A percentile compares a stretch with the other conserved stretches of the same genome.
phyloP scores from a whole-genome alignment of 2,797 vertebrate species.

The Falco rusticolus region DNA sequence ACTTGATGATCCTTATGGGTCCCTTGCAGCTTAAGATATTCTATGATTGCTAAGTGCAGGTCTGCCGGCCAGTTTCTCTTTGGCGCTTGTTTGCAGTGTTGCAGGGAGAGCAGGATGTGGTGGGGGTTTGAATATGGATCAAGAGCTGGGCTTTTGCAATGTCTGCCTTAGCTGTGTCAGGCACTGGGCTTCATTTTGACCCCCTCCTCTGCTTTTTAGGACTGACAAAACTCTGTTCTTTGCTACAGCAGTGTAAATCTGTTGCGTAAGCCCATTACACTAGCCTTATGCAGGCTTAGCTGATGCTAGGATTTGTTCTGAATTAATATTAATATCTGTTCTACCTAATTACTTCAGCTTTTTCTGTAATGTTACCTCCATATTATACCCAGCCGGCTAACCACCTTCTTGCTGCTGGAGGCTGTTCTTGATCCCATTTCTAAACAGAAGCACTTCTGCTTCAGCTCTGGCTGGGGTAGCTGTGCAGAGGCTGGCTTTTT shows the following conservation, averaged over 20 bases:
- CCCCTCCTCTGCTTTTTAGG: neutral
- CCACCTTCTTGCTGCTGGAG: slow-evolving; percentile 58
- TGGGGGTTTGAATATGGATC: neutral
- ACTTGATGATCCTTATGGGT: neutral
- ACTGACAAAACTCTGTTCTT: neutral
- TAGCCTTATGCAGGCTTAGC: neutral
- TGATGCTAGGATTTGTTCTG: neutral
- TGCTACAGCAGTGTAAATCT: neutral
- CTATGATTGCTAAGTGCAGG: neutral
- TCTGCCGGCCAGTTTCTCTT: neutral
- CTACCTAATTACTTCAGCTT: neutral
- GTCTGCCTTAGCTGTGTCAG: neutral
- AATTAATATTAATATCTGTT: slow-evolving; percentile 38
- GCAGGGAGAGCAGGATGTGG: accelerated
- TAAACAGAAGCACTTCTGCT: slow-evolving; percentile 79
- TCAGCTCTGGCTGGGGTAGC: slow-evolving; percentile 63
- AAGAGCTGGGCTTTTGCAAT: neutral
- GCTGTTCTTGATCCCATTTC: slow-evolving; percentile 77
- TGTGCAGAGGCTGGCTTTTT: slow-evolving; percentile 45
- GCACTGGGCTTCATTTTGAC: neutral
- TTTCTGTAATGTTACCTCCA: neutral
- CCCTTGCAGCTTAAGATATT: neutral
- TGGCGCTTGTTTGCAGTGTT: accelerated
- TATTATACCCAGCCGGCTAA: slow-evolving; percentile 2
- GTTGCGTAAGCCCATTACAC: neutral